These are phyloP conservation scores for Odontamblyopus lacepedii DNA, from an alignment of 2,797 vertebrate species.

Conservation along the genomic window DNA sequence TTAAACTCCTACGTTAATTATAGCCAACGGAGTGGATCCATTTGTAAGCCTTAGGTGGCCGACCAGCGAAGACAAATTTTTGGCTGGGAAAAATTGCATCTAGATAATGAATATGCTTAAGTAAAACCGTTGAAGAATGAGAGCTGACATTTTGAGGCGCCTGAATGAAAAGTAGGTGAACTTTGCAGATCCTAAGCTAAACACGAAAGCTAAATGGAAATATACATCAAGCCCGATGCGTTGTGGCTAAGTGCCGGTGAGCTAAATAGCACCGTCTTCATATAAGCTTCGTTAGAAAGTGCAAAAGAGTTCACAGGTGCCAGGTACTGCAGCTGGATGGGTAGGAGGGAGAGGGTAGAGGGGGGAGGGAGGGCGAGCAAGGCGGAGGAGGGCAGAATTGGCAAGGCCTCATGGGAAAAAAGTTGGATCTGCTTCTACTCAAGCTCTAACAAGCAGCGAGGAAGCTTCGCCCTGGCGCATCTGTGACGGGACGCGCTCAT, in stretches of 20 bases:
- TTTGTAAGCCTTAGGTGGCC: conserved; percentile 41
- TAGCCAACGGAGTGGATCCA: conserved; percentile 31
- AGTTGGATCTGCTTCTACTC: conserved; percentile 80
- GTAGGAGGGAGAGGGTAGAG: conserved; percentile 46
- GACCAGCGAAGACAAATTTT: conserved; percentile 15
- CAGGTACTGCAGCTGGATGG: conserved; percentile 78
- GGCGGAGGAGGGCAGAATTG: conserved; percentile 54
- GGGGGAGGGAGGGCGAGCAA: conserved; percentile 7
- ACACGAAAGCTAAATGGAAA: conserved; percentile 15
- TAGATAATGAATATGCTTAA: conserved; percentile 37
- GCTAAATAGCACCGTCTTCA: conserved; percentile 41
- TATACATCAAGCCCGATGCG: conserved; percentile 34
- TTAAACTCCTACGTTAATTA: conserved; percentile 24
- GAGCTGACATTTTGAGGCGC: conserved; percentile 24
- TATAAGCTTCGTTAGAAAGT: conserved; percentile 58
- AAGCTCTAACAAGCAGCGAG: conserved; percentile 79
- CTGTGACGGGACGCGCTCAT: conserved; percentile 69
- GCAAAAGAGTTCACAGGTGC: conserved; percentile 79
- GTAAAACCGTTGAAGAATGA: conserved; percentile 37
- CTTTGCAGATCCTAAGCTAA: conserved; percentile 17
- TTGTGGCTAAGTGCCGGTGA: conserved; percentile 45
- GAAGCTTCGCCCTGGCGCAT: conserved; percentile 71
- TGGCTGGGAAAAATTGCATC: conserved; percentile 25
- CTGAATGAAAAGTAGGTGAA: conserved; percentile 21
- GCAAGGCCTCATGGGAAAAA: conserved; percentile 78